Conservation (phyloP, 2,888 invertebrate genomes). For the Tetramorium bicarinatum region DNA sequence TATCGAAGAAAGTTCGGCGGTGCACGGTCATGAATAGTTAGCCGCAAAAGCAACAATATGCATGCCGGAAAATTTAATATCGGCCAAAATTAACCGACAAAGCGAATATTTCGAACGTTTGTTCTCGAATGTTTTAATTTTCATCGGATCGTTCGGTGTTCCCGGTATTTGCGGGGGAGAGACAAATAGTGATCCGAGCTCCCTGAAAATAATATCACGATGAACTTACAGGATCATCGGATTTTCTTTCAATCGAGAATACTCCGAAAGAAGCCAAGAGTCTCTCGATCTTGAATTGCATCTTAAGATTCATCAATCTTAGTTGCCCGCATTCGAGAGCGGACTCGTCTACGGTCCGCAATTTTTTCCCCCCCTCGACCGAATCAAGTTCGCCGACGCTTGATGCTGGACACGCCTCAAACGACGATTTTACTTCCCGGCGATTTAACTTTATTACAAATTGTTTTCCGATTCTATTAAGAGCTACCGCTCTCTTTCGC, state of each 20-base stretch:
- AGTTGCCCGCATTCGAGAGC: neutral
- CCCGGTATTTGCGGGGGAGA: neutral
- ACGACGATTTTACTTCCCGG: constrained; percentile 41
- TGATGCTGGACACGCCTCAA: constrained; percentile 6
- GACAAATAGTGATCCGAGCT: neutral
- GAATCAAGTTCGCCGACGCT: constrained; percentile 17
- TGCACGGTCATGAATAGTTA: constrained; percentile 22
- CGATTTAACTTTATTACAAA: constrained; percentile 56
- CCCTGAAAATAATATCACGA: neutral
- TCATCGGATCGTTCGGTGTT: neutral
- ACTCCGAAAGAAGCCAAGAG: neutral
- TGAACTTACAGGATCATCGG: neutral
- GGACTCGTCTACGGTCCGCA: neutral
- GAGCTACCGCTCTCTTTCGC: constrained; percentile 16
- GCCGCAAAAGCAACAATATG: constrained; percentile 28
- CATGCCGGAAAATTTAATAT: constrained; percentile 48
- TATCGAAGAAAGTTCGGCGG: constrained; percentile 66
- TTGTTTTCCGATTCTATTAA: constrained; percentile 71
- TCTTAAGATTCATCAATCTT: constrained; percentile 43
- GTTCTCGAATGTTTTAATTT: constrained; percentile 21
- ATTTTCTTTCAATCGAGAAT: constrained; percentile 28
- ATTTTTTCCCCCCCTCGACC: neutral
- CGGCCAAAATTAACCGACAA: constrained; percentile 43
- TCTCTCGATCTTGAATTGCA: neutral
- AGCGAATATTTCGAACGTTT: constrained; percentile 9